A percentile compares a stretch with the other conserved stretches of the same genome.
These are phyloP conservation scores for Aphaenogaster floridana DNA, from an alignment of 1,140 invertebrate species.

Conservation along the genomic window DNA sequence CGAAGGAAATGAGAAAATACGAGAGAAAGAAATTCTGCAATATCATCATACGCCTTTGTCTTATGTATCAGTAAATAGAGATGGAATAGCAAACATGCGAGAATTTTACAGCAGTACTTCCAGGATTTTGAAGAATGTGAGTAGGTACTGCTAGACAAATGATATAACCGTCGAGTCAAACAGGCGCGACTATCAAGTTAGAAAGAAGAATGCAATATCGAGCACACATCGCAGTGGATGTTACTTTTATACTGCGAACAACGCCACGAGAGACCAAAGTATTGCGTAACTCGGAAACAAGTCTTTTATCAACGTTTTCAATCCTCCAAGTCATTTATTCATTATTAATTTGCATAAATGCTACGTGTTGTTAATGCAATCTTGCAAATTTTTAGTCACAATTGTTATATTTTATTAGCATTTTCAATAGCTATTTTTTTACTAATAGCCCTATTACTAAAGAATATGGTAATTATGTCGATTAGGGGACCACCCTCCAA, in stretches of 20 bases:
- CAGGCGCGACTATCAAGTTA: neutral
- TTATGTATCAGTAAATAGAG: neutral
- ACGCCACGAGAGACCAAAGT: neutral
- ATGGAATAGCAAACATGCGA: neutral
- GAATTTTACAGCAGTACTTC: neutral
- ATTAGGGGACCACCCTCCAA: too few relatives aligned
- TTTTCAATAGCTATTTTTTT: too few relatives aligned
- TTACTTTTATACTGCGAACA: neutral
- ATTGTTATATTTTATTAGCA: too few relatives aligned
- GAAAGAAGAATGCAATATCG: constrained; percentile 40
- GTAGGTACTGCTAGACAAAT: constrained; percentile 28
- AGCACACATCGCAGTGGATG: neutral
- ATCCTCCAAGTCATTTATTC: neutral
- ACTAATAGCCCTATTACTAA: too few relatives aligned
- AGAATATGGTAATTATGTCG: too few relatives aligned
- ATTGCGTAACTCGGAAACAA: neutral
- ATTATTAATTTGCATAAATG: neutral
- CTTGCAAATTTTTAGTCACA: too few relatives aligned
- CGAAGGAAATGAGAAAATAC: neutral
- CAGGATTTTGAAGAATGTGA: constrained; percentile 13
- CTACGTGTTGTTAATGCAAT: too few relatives aligned
- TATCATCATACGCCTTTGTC: neutral
- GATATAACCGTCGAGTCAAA: constrained; percentile 36
- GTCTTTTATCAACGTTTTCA: constrained; percentile 37
- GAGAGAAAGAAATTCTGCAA: neutral